Evolutionary conservation across 2,888 invertebrate species (phyloP), one percentile per base, ranked within the genome.

Genomic region (Psococerastis gibbosa): DNA sequence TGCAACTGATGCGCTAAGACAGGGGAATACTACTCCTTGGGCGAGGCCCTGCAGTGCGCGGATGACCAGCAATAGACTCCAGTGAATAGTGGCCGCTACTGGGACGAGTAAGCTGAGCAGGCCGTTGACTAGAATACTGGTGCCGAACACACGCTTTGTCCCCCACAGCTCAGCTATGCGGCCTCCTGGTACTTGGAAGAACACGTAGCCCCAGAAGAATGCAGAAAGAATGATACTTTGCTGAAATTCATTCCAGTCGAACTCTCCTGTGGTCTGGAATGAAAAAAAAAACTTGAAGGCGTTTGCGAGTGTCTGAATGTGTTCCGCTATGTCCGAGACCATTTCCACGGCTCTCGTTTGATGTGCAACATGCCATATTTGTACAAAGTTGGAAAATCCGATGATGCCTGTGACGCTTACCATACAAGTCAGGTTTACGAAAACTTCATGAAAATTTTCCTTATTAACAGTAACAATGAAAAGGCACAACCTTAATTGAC

Each of bases 191-290:
- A 43, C 34, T 52, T 64, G 65, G 3, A 61, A 61, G 15, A 62
- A 41, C 20, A 63, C 55, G 50, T 64, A 64, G 4, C 64, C 63
- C 54, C 60, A 65, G 56, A 65, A 65, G 53, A 65, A 65, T 2
- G 61, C 57, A 8, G 57, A 54, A 15, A 63, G 54, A 20, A 63
- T 54, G 33, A 58, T 48, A 3, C 62, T 61, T 46, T 57, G 58
- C 15, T 55, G 50, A 42, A 55, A 47, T 23, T 55, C 50, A 44
- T 52, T 54, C 61, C 61, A 62, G 31, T 55, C 51, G 48, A 58
- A 60, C 31, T 52, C 50, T 6, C 50, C 52, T 27, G 6, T 11
- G 8, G 11, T 11, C 27, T 27, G 27, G 8, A 11, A 27, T 6
- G 11, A 27, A 6, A 27, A 27, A 6, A 27, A 38, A 15, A n/a